A percentile compares a stretch with the other conserved stretches of the same genome.
phyloP scores from a whole-genome alignment of 1,140 invertebrate species.

The Caenorhabditis remanei region DNA sequence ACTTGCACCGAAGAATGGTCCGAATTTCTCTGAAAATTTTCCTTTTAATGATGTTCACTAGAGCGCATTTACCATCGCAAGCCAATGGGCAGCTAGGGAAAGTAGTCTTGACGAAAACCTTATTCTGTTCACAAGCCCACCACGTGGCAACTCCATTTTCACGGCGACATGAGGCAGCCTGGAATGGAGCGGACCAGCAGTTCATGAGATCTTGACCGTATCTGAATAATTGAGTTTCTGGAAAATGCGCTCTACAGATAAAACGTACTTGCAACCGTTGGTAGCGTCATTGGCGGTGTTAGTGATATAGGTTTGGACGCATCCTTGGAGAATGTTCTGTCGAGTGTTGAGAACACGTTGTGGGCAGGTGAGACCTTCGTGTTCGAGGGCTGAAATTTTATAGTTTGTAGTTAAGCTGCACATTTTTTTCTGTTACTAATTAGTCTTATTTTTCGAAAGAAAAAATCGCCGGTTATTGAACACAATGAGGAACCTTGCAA shows the following conservation, averaged over 20 bases:
- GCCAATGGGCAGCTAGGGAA: constrained; percentile 59
- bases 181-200: constrained; percentile 63
- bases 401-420: not conserved
- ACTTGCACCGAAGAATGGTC: constrained; percentile 22
- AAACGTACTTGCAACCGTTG: constrained; percentile 55
- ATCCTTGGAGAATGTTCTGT: constrained; percentile 48
- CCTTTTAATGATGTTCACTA: not conserved
- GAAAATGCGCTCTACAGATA: not conserved
- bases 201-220: constrained; percentile 59
- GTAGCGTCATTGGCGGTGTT: constrained; percentile 30
- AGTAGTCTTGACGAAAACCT: constrained; percentile 45
- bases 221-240: not conserved
- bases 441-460: not conserved
- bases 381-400: constrained; percentile 51
- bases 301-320: constrained; percentile 52
- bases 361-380: constrained; percentile 56
- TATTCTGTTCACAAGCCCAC: constrained; percentile 61
- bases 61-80: constrained; percentile 53
- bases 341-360: constrained; percentile 53
- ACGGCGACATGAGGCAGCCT: constrained; percentile 55
- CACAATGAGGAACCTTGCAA: too few relatives aligned
- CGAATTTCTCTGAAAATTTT: constrained; percentile 23
- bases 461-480: too few relatives aligned
- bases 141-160: constrained; percentile 48
- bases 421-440: not conserved